phyloP scores from a whole-genome alignment of 2,888 invertebrate species.

The Platycnemis pennipes region DNA sequence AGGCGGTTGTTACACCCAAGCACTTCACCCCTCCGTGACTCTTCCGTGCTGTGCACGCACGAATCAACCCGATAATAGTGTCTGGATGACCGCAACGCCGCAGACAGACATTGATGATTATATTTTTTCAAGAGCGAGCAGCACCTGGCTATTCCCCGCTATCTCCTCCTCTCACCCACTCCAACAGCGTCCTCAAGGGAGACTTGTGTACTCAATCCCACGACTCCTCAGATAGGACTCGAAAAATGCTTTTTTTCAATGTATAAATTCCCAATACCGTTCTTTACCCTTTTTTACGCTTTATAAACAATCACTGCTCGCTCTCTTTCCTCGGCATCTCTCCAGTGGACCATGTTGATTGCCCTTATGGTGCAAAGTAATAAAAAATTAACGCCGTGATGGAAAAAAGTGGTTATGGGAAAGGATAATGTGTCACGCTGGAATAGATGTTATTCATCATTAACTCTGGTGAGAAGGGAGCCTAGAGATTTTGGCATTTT shows the following conservation, averaged over 20 bases:
- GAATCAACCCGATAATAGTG: slow-evolving; percentile 59
- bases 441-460: slow-evolving; percentile 47
- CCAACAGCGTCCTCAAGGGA: neutral
- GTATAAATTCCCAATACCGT: slow-evolving; percentile 36
- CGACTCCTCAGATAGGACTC: slow-evolving; percentile 17
- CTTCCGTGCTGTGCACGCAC: slow-evolving; percentile 57
- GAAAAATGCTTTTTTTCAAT: neutral
- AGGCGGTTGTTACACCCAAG: slow-evolving; percentile 34
- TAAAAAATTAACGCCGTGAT: slow-evolving; percentile 45
- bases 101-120: slow-evolving; percentile 48
- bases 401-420: slow-evolving; percentile 36
- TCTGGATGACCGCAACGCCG: slow-evolving; percentile 52
- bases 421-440: slow-evolving; percentile 45
- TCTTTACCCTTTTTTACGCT: neutral
- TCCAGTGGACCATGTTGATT: slow-evolving; percentile 41
- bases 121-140: slow-evolving; percentile 23
- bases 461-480: slow-evolving; percentile 28
- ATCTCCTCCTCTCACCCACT: neutral
- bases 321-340: neutral
- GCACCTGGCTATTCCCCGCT: slow-evolving; percentile 34
- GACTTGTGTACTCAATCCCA: slow-evolving; percentile 35
- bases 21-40: neutral
- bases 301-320: neutral
- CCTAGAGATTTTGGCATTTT: neutral
- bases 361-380: slow-evolving; percentile 27